These are phyloP conservation scores for Aegotheles bennettii DNA, from an alignment of 2,113 vertebrate genomes.

Conservation along the genomic window DNA sequence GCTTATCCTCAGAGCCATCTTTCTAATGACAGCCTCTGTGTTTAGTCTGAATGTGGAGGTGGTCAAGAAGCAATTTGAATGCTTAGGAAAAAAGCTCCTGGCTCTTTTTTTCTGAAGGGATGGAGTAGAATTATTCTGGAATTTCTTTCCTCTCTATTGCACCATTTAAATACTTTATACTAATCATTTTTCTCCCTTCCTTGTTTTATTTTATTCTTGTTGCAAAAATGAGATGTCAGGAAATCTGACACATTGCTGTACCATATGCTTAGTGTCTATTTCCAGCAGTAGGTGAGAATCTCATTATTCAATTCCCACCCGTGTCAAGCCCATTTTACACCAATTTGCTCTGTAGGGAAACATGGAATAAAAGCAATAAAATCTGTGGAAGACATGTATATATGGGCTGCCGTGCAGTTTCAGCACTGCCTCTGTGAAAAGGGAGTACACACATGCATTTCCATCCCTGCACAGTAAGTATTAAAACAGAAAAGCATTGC, in stretches of 20 bases:
- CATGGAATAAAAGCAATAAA: not conserved
- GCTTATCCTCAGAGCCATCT: not conserved
- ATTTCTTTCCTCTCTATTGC: not conserved
- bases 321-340: not conserved
- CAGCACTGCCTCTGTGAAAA: not conserved
- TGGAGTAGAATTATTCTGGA: not conserved
- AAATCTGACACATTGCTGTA: not conserved
- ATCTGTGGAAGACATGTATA: not conserved
- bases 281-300: conserved; percentile 38
- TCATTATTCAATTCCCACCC: conserved; percentile 21
- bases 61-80: not conserved
- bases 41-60: not conserved
- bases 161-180: not conserved
- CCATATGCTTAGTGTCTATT: not conserved
- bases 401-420: not conserved
- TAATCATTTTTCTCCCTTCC: not conserved
- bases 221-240: conserved; percentile 24
- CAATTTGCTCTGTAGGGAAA: conserved; percentile 19
- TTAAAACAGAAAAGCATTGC: not conserved
- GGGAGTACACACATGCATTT: not conserved
- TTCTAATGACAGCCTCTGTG: not conserved
- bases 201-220: conserved; percentile 1
- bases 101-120: not conserved
- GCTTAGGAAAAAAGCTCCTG: not conserved
- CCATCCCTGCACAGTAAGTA: not conserved